These are phyloP conservation scores for Nycticorax nycticorax DNA, from an alignment of 2,113 vertebrate genomes.

Conservation along the genomic window DNA sequence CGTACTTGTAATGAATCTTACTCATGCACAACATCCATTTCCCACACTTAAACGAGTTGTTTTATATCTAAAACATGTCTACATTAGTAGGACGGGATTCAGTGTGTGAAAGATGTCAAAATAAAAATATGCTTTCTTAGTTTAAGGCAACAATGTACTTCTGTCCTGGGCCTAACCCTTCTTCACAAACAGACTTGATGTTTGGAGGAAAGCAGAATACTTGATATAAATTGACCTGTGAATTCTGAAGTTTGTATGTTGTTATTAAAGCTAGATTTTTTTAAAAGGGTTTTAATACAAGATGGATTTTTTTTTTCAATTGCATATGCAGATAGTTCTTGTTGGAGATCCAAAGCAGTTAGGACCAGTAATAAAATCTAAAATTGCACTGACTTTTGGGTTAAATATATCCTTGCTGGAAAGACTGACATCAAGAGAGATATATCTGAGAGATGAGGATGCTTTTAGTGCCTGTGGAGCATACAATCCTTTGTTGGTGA, in stretches of 20 bases:
- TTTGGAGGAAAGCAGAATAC: neutral
- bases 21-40: neutral
- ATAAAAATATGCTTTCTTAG: neutral
- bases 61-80: neutral
- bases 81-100: neutral
- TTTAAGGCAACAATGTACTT: neutral
- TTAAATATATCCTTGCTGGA: conserved; percentile 88
- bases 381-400: conserved; percentile 82
- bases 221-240: neutral
- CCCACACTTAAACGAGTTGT: neutral
- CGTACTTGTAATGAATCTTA: neutral
- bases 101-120: neutral
- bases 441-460: conserved; percentile 81
- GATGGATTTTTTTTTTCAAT: neutral
- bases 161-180: neutral
- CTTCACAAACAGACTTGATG: neutral
- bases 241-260: neutral
- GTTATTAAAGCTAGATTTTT: neutral
- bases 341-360: conserved; percentile 93
- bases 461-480: conserved; percentile 75
- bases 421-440: conserved; percentile 82
- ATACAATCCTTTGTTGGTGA: conserved; percentile 91
- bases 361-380: conserved; percentile 90
- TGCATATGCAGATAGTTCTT: conserved; percentile 81
- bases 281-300: neutral